These are phyloP conservation scores for Lucilia sericata DNA, from an alignment of 1,140 invertebrate genomes.

Conservation along the genomic window DNA sequence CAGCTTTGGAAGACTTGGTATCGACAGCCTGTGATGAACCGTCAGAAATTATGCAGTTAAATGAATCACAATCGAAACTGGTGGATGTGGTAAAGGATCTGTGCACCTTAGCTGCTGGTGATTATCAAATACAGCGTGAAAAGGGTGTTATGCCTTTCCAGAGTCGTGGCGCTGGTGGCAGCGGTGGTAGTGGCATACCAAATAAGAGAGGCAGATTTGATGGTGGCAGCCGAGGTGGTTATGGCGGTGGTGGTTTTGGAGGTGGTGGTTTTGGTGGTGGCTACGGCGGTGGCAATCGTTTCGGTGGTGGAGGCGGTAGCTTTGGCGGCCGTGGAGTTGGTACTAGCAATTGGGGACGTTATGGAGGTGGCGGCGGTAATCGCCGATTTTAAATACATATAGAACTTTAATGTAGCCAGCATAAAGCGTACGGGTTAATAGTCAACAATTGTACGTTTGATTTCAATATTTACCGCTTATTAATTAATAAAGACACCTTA, in stretches of 20 bases:
- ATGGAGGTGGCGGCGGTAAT: slow-evolving; percentile 47
- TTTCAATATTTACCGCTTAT: neutral
- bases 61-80: slow-evolving; percentile 72
- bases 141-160: slow-evolving; percentile 63
- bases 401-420: neutral
- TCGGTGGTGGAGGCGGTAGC: neutral
- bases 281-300: slow-evolving; percentile 45
- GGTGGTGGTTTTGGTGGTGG: slow-evolving; percentile 29
- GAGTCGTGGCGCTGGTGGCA: slow-evolving; percentile 68
- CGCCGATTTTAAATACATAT: slow-evolving; percentile 43
- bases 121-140: slow-evolving; percentile 75
- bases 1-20: slow-evolving; percentile 88
- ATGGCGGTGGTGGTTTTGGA: slow-evolving; percentile 36
- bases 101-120: slow-evolving; percentile 80
- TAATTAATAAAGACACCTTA: neutral
- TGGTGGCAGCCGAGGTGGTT: slow-evolving; percentile 50
- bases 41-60: slow-evolving; percentile 74
- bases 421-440: neutral
- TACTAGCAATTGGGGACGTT: slow-evolving; percentile 46
- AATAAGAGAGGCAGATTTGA: slow-evolving; percentile 63
- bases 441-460: neutral
- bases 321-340: slow-evolving; percentile 38
- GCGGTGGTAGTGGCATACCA: slow-evolving; percentile 59
- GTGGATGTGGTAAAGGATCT: slow-evolving; percentile 75
- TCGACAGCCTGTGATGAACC: slow-evolving; percentile 83